Evolutionary conservation across 1,140 invertebrate genomes (phyloP).

Genomic region (Formica selysi): DNA sequence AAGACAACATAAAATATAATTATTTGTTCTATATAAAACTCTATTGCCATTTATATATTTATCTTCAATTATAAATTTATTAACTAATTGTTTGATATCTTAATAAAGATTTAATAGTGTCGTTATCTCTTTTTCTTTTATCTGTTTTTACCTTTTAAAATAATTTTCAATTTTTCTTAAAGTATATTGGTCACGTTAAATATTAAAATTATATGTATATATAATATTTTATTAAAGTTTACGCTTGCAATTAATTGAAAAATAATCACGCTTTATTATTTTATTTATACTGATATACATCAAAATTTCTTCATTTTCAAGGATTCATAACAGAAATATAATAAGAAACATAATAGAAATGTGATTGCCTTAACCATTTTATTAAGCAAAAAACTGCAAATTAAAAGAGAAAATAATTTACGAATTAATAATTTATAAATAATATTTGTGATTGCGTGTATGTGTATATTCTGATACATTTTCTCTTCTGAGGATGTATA

Average conservation of each 20-base stretch:
- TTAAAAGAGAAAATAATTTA: neutral
- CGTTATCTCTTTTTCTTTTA: neutral
- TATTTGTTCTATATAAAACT: neutral
- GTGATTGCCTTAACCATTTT: neutral
- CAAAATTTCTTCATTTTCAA: neutral
- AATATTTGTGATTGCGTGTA: too few species aligned
- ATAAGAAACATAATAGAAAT: neutral
- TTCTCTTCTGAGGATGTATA: neutral
- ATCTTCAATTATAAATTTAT: neutral
- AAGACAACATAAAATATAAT: neutral
- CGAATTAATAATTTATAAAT: neutral
- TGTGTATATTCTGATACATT: too few species aligned
- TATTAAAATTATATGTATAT: neutral
- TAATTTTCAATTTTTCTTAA: neutral
- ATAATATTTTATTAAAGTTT: neutral
- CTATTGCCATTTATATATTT: too few species aligned
- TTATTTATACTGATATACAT: neutral
- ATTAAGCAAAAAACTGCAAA: neutral
- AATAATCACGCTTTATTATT: neutral
- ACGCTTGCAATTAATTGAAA: constrained; percentile 1
- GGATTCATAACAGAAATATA: neutral
- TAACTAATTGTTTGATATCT: neutral
- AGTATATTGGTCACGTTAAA: neutral
- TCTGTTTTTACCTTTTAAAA: neutral
- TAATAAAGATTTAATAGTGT: neutral